Evolutionary conservation across 2,113 vertebrate species (phyloP).

Genomic region (Miniopterus natalensis): DNA sequence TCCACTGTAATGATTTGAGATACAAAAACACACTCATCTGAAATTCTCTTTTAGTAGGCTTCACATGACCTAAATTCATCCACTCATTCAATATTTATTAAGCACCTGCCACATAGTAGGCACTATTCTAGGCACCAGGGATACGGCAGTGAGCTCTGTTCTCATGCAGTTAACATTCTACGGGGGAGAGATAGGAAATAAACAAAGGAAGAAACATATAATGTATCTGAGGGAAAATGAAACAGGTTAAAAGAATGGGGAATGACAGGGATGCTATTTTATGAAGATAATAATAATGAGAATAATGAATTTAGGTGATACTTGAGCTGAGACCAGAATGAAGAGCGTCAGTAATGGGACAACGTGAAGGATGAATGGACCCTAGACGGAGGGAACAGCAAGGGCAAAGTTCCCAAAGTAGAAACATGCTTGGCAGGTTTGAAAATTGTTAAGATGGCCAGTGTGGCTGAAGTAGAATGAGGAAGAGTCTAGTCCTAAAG

Average conservation of each 20-base stretch:
- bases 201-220: background rate
- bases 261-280: background rate
- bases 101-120: background rate
- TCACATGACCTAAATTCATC: conserved; percentile 9
- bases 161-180: conserved; percentile 5
- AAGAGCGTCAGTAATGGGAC: background rate
- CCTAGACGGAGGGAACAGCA: background rate
- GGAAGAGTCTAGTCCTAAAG: background rate
- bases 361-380: background rate
- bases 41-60: conserved; percentile 19
- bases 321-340: background rate
- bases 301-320: background rate
- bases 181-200: background rate
- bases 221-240: background rate
- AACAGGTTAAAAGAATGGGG: background rate
- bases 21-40: conserved; percentile 1
- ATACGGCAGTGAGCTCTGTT: background rate
- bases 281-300: background rate
- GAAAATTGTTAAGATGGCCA: background rate
- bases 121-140: background rate
- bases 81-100: background rate
- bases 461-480: background rate
- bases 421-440: background rate
- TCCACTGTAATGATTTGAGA: background rate
- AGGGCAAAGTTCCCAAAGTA: background rate